Evolutionary conservation across 1,140 invertebrate species (phyloP).

Genomic region (Sycobia sp.): DNA sequence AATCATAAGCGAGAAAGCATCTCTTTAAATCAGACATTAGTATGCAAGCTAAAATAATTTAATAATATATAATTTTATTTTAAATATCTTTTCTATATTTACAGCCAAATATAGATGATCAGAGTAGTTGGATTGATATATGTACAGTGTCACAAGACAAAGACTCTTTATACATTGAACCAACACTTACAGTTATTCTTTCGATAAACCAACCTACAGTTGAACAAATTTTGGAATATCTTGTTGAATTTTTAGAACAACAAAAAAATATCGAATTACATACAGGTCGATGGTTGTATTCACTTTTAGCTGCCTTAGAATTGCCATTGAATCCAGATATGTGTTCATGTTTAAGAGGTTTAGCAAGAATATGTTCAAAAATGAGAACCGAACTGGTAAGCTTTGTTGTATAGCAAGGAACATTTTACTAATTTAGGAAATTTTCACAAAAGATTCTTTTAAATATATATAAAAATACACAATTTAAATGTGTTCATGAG

Average conservation of each 20-base stretch:
- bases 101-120: slow-evolving; percentile 51
- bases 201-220: slow-evolving; percentile 61
- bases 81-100: slow-evolving; percentile 34
- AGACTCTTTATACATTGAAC: slow-evolving; percentile 38
- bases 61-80: not conserved
- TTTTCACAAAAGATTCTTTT: not conserved
- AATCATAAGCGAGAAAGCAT: slow-evolving; percentile 40
- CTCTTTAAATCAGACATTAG: slow-evolving; percentile 38
- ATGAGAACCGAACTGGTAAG: slow-evolving; percentile 63
- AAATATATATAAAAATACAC: not conserved
- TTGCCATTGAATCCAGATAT: slow-evolving; percentile 67
- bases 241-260: slow-evolving; percentile 59
- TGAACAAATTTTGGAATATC: slow-evolving; percentile 63
- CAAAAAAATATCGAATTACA: slow-evolving; percentile 45
- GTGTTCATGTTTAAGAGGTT: slow-evolving; percentile 62
- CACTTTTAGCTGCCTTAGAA: slow-evolving; percentile 64
- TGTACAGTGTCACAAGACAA: slow-evolving; percentile 38
- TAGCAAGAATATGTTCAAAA: slow-evolving; percentile 63
- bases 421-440: not conserved
- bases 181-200: slow-evolving; percentile 59
- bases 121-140: slow-evolving; percentile 48
- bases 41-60: slow-evolving; percentile 23
- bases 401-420: not conserved
- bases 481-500: no score
- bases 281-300: slow-evolving; percentile 67